Evolutionary conservation across 2,113 vertebrate species (phyloP).

Genomic region (Catharus bicknelli): DNA sequence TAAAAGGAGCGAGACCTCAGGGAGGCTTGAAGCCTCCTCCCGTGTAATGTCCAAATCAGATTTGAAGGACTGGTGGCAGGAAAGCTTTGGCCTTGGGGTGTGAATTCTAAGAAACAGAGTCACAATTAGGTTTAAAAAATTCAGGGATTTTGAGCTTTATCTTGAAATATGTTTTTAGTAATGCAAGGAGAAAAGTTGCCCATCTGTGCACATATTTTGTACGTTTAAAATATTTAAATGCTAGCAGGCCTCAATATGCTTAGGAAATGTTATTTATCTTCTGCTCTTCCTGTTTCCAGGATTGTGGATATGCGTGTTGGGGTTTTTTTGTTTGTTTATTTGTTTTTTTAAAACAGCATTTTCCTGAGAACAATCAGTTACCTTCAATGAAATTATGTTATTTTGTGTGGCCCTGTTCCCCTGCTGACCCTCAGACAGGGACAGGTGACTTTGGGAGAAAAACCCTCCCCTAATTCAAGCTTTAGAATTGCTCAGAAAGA

Average conservation of each 20-base stretch:
- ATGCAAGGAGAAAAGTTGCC: constrained; percentile 73
- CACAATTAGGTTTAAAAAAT: constrained; percentile 85
- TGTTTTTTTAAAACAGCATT: not conserved
- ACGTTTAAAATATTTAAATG: constrained; percentile 78
- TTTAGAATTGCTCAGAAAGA: not conserved
- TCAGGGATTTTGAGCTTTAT: constrained; percentile 80
- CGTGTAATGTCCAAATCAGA: constrained; percentile 78
- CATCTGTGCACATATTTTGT: constrained; percentile 78
- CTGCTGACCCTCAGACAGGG: not conserved
- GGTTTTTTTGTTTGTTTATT: not conserved
- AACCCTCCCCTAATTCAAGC: not conserved
- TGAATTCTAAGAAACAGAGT: constrained; percentile 78
- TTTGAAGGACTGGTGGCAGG: constrained; percentile 81
- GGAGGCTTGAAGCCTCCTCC: constrained; percentile 78
- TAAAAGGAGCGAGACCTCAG: constrained; percentile 76
- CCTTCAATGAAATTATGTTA: not conserved
- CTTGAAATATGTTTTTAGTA: constrained; percentile 75
- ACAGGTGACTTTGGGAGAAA: not conserved
- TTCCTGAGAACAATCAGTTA: constrained; percentile 12
- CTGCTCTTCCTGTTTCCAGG: not conserved
- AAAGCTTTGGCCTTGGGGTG: constrained; percentile 82
- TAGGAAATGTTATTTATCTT: constrained; percentile 69
- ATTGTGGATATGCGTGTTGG: not conserved
- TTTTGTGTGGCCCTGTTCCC: not conserved
- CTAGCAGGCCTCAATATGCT: constrained; percentile 65